phyloP scores from a whole-genome alignment of 2,888 invertebrate species.

The Campoplex capitator region DNA sequence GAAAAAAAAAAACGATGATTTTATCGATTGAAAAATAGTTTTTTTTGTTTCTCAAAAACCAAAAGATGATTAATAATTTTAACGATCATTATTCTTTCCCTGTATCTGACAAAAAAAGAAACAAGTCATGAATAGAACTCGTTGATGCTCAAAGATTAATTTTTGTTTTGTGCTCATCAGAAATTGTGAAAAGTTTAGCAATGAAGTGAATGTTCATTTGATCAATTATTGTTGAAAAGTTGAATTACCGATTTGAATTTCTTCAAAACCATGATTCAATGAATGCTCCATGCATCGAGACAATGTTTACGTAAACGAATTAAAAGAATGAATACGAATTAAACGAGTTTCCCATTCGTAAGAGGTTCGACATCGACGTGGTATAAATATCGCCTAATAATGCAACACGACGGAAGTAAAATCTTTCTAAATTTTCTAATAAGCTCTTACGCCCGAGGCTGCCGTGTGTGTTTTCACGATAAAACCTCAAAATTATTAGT shows the following conservation, averaged over 20 bases:
- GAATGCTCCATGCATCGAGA: constrained; percentile 1
- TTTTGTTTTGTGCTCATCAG: not conserved
- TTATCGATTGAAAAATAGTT: too few species aligned
- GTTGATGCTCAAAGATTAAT: not conserved
- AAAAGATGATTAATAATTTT: not conserved
- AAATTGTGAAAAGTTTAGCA: not conserved
- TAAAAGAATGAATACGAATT: constrained; percentile 30
- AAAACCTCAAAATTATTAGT: constrained; percentile 37
- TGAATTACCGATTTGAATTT: not conserved
- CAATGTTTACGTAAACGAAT: not conserved
- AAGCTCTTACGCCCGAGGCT: constrained; percentile 71
- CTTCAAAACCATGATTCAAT: not conserved
- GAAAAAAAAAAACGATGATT: too few species aligned
- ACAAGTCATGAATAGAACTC: not conserved
- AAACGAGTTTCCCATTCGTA: constrained; percentile 45
- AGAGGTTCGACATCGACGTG: constrained; percentile 48
- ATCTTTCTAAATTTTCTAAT: constrained; percentile 69
- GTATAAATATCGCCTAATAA: constrained; percentile 38
- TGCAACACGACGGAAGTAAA: constrained; percentile 38
- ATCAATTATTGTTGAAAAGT: not conserved
- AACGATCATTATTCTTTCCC: not conserved
- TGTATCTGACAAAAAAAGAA: not conserved
- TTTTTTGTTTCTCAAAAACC: not conserved
- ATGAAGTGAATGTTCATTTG: not conserved
- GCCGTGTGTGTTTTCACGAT: constrained; percentile 28